Evolutionary conservation across 2,797 vertebrate species (phyloP).

Genomic region (Anguilla pacifica): DNA sequence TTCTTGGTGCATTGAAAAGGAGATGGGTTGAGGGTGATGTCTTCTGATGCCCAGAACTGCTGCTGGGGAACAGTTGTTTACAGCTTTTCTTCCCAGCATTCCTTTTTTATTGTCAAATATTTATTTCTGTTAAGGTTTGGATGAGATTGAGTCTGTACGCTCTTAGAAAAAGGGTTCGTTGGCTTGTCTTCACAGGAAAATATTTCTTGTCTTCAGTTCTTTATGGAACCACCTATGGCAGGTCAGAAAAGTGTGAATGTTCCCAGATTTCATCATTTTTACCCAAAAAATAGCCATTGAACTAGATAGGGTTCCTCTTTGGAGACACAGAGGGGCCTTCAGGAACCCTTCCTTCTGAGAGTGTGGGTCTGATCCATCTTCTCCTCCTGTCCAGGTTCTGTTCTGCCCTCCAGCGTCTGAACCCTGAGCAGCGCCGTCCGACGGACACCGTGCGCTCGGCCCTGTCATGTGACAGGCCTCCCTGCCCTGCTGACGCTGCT

Average conservation of each 20-base stretch:
- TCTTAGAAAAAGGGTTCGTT: too few relatives aligned
- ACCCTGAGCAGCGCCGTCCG: slow-evolving; percentile 48
- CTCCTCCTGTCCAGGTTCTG: slow-evolving; percentile 54
- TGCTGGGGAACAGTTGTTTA: not conserved
- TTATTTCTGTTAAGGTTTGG: not conserved
- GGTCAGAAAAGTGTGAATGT: too few relatives aligned
- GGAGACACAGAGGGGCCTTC: too few relatives aligned
- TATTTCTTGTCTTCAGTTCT: too few relatives aligned
- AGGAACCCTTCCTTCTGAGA: too few relatives aligned
- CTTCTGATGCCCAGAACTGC: not conserved
- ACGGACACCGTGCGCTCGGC: slow-evolving; percentile 51
- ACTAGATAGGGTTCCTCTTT: too few relatives aligned
- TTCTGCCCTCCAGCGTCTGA: slow-evolving; percentile 54
- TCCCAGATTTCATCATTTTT: too few relatives aligned
- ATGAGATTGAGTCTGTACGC: not conserved
- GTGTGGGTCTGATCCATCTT: slow-evolving; percentile 20
- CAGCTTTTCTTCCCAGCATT: not conserved
- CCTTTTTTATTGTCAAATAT: not conserved
- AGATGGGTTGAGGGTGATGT: not conserved
- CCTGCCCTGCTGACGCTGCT: slow-evolving; percentile 50
- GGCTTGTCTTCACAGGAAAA: too few relatives aligned
- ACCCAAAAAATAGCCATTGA: too few relatives aligned
- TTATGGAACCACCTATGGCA: too few relatives aligned
- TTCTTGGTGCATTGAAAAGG: not conserved
- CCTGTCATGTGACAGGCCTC: slow-evolving; percentile 68